These are phyloP conservation scores for Eurystomus gularis DNA, from an alignment of 2,113 vertebrate species.

Conservation along the genomic window DNA sequence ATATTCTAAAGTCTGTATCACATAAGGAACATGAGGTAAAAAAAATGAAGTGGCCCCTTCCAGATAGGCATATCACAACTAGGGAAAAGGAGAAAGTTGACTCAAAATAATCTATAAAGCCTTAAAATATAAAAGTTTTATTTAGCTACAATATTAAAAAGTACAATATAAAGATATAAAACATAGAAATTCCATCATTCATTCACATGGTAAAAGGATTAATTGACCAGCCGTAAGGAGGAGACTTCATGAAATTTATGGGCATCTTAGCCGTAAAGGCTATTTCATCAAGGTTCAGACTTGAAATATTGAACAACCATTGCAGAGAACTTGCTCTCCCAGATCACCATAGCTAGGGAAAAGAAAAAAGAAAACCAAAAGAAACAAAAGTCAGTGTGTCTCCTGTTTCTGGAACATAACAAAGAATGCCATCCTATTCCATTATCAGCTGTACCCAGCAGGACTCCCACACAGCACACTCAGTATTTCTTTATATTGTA, in stretches of 20 bases:
- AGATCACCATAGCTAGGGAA: slow-evolving; percentile 59
- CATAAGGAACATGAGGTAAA: not conserved
- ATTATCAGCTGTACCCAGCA: not conserved
- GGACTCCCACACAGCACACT: not conserved
- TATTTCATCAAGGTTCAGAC: slow-evolving; percentile 51
- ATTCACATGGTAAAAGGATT: not conserved
- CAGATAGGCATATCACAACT: not conserved
- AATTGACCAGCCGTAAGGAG: not conserved
- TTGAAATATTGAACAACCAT: slow-evolving; percentile 72
- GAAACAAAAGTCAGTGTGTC: not conserved
- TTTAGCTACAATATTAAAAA: slow-evolving; percentile 57
- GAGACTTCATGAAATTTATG: not conserved
- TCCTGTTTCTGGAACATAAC: not conserved
- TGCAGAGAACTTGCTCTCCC: slow-evolving; percentile 72
- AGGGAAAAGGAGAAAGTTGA: not conserved
- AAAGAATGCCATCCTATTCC: not conserved
- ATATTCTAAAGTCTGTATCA: not conserved
- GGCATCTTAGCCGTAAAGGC: not conserved
- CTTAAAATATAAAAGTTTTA: slow-evolving; percentile 69
- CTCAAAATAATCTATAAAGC: not conserved
- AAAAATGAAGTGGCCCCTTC: not conserved
- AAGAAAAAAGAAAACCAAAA: not conserved
- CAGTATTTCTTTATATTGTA: not conserved
- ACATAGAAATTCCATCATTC: not conserved
- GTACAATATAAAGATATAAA: slow-evolving; percentile 58